phyloP scores from a whole-genome alignment of 2,797 vertebrate genomes.

The Centroberyx gerrardi region DNA sequence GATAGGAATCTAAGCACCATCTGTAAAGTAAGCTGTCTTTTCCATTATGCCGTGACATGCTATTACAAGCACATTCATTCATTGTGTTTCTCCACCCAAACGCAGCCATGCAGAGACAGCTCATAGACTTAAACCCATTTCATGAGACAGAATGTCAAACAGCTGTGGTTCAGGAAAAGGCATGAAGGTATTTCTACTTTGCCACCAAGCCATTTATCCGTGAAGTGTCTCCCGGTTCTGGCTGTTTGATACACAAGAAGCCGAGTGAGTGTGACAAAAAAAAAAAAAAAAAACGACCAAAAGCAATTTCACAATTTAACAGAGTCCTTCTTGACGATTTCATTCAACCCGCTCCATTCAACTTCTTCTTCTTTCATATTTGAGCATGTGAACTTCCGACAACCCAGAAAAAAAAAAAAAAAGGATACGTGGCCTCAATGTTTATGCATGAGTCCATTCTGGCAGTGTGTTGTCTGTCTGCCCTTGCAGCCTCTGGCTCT shows the following conservation, averaged over 20 bases:
- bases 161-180: slow-evolving; percentile 53
- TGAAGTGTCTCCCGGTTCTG: slow-evolving; percentile 13
- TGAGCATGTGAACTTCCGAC: background rate
- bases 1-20: slow-evolving; percentile 64
- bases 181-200: slow-evolving; percentile 21
- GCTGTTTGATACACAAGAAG: slow-evolving; percentile 31
- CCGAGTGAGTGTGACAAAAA: slow-evolving; percentile 31
- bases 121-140: slow-evolving; percentile 52
- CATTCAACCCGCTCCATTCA: slow-evolving; percentile 11
- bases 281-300: slow-evolving; percentile 9
- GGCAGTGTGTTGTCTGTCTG: slow-evolving; percentile 54
- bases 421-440: slow-evolving; percentile 29
- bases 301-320: slow-evolving; percentile 46
- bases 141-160: slow-evolving; percentile 66
- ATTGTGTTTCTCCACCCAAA: slow-evolving; percentile 76
- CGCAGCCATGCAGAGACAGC: slow-evolving; percentile 66
- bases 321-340: slow-evolving; percentile 1
- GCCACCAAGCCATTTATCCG: slow-evolving; percentile 38
- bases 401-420: slow-evolving; percentile 1
- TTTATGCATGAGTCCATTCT: slow-evolving; percentile 46
- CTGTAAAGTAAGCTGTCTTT: slow-evolving; percentile 76
- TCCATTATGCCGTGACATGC: slow-evolving; percentile 69
- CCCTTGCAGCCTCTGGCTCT: slow-evolving; percentile 55
- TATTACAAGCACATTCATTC: slow-evolving; percentile 74
- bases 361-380: background rate